Conservation (phyloP, 1,140 invertebrate species). For the Diorhabda sublineata region DNA sequence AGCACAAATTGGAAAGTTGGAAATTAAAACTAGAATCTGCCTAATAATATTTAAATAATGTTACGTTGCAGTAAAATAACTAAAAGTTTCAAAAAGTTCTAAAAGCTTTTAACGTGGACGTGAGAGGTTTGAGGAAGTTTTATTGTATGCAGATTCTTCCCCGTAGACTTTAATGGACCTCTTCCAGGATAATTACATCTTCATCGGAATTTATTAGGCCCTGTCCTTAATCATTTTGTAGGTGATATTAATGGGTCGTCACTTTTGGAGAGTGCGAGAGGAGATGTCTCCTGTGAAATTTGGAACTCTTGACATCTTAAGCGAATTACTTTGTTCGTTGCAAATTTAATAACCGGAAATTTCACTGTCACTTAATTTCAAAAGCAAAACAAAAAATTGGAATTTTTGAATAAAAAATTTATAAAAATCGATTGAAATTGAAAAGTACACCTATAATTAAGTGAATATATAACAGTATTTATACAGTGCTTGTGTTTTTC, state of each 20-base stretch:
- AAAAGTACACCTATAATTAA: too few relatives aligned
- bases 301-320: not conserved
- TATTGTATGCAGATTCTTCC: slow-evolving; percentile 22
- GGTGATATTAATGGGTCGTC: slow-evolving; percentile 14
- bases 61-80: not conserved
- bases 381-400: not conserved
- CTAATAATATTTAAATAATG: slow-evolving; percentile 16
- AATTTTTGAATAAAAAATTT: too few relatives aligned
- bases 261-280: not conserved
- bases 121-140: slow-evolving; percentile 15
- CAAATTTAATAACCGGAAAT: not conserved
- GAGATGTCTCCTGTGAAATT: not conserved
- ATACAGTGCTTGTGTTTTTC: too few relatives aligned
- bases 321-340: not conserved
- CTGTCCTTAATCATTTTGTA: slow-evolving; percentile 10
- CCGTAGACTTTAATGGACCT: slow-evolving; percentile 20
- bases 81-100: slow-evolving; percentile 19
- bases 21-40: slow-evolving; percentile 15
- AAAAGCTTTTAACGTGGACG: slow-evolving; percentile 17
- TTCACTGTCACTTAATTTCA: not conserved
- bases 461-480: too few relatives aligned
- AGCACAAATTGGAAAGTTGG: slow-evolving; percentile 2
- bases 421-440: too few relatives aligned
- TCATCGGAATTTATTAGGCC: slow-evolving; percentile 14
- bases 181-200: slow-evolving; percentile 19